Base-by-base conservation (phyloP, 2,888 invertebrate genomes). In the Drosophila diplacantha region DNA sequence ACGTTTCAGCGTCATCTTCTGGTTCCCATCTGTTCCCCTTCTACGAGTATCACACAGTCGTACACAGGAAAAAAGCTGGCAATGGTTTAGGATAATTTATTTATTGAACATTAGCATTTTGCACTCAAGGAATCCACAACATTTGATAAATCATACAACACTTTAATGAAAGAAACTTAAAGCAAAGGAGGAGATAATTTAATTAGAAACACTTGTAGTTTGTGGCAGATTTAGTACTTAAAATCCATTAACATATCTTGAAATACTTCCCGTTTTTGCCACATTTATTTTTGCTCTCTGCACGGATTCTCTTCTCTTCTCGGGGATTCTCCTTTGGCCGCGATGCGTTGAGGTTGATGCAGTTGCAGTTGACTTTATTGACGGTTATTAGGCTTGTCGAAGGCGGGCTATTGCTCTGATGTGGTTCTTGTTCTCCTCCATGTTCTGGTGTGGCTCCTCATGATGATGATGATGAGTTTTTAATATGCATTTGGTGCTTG, bases 301-400 rank as follows among this genome's bases (percentile, higher is more conserved):
- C 11, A 57, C 5, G 29, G 5, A 31, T 24, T 47, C 55, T 37
- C 16, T 20, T 18, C 11, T 55, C 18, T 11, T 44, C 35, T 44
- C 16, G 18, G 29, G n/a, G 24, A 24, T 44, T 56, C 16, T 32
- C 32, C 39, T 32, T 60, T 32, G 46, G 57, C 39, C 47, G 60
- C 29, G 44, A 44, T 68, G 67, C 65, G 67, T 66, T 54, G 55
- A 47, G 47, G 46, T 41, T 63, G 54, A 49, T 64, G 64, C 64
- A 55, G 67, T 67, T 71, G 66, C 66, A 65, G 71, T 80, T 73
- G 75, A 75, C 77, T 80, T 72, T 69, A 80, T 80, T 82, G 79
- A 75, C 81, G 83, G 83, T 83, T 80, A 83, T 80, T 80, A 82
- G 78, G 67, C 80, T 81, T 82, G 75, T 80, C 71, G 83, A 80